These are phyloP conservation scores for Battus philenor DNA, from an alignment of 1,140 invertebrate genomes.

Conservation along the genomic window DNA sequence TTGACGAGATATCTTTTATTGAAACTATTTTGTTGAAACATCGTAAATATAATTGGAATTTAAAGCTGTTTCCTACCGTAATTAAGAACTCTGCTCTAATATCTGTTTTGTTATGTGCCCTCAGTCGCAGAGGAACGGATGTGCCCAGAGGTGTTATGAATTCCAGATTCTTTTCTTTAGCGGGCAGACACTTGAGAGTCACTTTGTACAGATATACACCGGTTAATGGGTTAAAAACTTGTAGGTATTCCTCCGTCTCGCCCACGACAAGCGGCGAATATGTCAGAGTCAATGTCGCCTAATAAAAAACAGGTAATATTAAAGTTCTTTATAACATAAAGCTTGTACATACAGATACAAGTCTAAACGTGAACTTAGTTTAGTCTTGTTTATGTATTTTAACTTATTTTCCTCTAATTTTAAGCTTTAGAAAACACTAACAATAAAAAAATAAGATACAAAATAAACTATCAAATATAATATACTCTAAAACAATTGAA, in stretches of 20 bases:
- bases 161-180: slow-evolving; percentile 52
- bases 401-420: no score
- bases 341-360: no score
- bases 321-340: no score
- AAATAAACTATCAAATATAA: no score
- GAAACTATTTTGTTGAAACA: no score
- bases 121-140: slow-evolving; percentile 39
- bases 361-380: no score
- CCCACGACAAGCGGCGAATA: slow-evolving; percentile 60
- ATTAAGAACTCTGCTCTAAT: slow-evolving; percentile 36
- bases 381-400: no score
- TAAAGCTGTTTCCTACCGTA: slow-evolving; percentile 31
- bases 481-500: no score
- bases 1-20: neutral
- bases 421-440: no score
- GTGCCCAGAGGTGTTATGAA: slow-evolving; percentile 42
- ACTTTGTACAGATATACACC: slow-evolving; percentile 51
- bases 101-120: slow-evolving; percentile 53
- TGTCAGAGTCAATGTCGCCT: slow-evolving; percentile 41
- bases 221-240: slow-evolving; percentile 42
- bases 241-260: slow-evolving; percentile 39
- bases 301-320: no score
- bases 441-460: no score
- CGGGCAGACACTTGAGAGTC: slow-evolving; percentile 50
- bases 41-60: neutral